Conservation (phyloP, 2,797 vertebrate genomes). For the Zenarchopterus dispar region DNA sequence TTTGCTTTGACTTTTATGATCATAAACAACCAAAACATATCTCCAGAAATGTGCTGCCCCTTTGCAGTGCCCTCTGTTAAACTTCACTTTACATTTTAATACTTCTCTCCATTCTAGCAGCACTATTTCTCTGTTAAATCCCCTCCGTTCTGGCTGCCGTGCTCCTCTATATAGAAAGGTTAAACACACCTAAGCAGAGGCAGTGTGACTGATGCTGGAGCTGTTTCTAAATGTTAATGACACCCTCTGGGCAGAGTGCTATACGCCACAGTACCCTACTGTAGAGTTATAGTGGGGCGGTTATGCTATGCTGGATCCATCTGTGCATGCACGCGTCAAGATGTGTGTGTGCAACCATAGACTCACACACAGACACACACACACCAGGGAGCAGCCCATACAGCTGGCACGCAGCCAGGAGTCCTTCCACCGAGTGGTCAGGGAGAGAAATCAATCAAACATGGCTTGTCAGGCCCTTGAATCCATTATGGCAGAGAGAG, state of each 20-base stretch:
- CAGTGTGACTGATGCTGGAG: constrained; percentile 78
- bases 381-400: constrained; percentile 59
- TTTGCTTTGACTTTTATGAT: constrained; percentile 61
- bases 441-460: constrained; percentile 79
- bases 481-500: constrained; percentile 73
- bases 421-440: constrained; percentile 78
- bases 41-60: constrained; percentile 46
- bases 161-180: constrained; percentile 78
- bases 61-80: constrained; percentile 48
- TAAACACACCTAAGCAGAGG: constrained; percentile 83
- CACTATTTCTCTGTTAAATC: constrained; percentile 67
- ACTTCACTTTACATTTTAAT: constrained; percentile 56
- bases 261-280: constrained; percentile 54
- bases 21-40: constrained; percentile 24
- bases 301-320: constrained; percentile 78
- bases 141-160: constrained; percentile 61
- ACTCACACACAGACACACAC: constrained; percentile 15
- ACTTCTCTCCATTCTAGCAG: constrained; percentile 45
- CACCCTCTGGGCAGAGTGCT: constrained; percentile 75
- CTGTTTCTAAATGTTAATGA: constrained; percentile 87
- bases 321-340: constrained; percentile 64
- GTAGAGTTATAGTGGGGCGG: constrained; percentile 65
- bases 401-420: constrained; percentile 75
- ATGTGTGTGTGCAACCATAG: constrained; percentile 1
- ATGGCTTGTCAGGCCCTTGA: constrained; percentile 74